Percentiles rank a stretch among this genome's conserved stretches.
These are phyloP conservation scores for Baryphthengus martii DNA, from an alignment of 2,113 vertebrate genomes.

Conservation along the genomic window DNA sequence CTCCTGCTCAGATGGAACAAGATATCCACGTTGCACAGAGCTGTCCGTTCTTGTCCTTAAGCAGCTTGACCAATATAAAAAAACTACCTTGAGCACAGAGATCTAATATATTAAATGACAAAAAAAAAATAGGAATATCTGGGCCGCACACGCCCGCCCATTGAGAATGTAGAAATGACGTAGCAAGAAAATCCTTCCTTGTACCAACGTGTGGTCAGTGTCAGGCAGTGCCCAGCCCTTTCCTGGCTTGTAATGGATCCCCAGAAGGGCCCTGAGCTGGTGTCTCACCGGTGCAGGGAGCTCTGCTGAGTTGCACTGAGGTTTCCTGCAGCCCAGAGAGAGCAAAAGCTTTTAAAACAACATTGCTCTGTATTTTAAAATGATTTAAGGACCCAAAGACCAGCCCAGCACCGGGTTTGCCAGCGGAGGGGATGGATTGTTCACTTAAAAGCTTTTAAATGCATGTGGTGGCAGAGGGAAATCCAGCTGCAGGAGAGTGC, in stretches of 20 bases:
- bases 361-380: conserved; percentile 24
- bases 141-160: accelerated
- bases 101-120: accelerated
- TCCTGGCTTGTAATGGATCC: neutral
- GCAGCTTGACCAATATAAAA: neutral
- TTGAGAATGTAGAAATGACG: neutral
- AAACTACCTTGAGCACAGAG: neutral
- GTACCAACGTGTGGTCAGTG: neutral
- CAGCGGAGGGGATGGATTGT: conserved; percentile 37
- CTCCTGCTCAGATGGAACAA: neutral
- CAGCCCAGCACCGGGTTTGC: neutral
- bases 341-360: conserved; percentile 59
- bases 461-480: conserved; percentile 46
- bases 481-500: conserved; percentile 40
- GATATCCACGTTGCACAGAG: no score
- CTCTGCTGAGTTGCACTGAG: neutral
- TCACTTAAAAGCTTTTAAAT: conserved; percentile 71
- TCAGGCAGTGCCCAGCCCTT: neutral
- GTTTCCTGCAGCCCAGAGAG: conserved; percentile 8
- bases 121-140: neutral
- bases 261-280: neutral
- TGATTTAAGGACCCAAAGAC: conserved; percentile 60
- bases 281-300: neutral
- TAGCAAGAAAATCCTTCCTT: neutral
- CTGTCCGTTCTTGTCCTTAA: accelerated